phyloP scores from a whole-genome alignment of 64 coral and sea anemone species.

The Pachyseris speciosa region DNA sequence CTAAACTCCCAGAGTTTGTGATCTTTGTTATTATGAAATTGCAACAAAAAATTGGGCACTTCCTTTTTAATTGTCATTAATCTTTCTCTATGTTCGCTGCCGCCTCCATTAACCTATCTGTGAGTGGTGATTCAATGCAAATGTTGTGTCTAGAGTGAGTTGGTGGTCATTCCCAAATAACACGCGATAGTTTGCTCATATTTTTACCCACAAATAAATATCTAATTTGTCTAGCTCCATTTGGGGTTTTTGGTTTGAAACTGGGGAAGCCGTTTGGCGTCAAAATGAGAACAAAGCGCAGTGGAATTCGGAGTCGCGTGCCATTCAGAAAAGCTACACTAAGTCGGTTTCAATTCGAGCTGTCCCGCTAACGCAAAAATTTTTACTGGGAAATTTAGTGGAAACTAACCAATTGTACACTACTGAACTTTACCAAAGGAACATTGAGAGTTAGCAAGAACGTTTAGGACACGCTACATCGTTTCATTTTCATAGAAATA shows the following conservation, averaged over 20 bases:
- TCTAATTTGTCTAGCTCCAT: background rate
- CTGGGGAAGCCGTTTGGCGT: no score
- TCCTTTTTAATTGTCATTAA: conserved; percentile 29
- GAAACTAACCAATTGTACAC: background rate
- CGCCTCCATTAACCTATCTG: conserved; percentile 50
- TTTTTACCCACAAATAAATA: background rate
- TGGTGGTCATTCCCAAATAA: background rate
- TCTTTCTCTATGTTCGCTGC: conserved; percentile 44
- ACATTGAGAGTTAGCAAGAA: background rate
- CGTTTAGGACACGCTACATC: background rate
- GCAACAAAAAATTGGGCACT: conserved; percentile 19
- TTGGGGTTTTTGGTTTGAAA: background rate
- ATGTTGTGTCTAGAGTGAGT: conserved; percentile 19
- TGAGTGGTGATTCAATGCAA: conserved; percentile 8
- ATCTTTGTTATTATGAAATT: conserved; percentile 13
- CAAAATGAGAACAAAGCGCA: no score
- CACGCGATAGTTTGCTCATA: background rate
- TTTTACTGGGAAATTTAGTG: background rate
- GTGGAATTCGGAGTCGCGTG: no score
- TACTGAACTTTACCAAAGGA: background rate
- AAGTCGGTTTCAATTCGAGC: no score
- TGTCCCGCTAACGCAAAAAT: background rate
- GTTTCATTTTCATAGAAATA: background rate
- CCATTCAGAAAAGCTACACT: no score
- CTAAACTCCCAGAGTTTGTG: background rate